These are phyloP conservation scores for Leistus spinibarbis DNA, from an alignment of 2,888 invertebrate genomes.

Conservation along the genomic window DNA sequence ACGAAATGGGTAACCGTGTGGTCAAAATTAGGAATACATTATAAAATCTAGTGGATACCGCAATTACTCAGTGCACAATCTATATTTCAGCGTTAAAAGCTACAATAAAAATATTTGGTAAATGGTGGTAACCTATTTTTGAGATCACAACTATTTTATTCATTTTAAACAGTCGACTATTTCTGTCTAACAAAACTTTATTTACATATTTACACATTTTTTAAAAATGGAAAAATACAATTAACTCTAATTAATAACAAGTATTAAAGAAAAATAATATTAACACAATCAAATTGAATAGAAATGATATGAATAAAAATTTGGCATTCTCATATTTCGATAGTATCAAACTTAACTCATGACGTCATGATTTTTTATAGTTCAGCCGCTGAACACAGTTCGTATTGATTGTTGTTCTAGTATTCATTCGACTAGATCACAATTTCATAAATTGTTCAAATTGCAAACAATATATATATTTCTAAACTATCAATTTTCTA, in stretches of 20 bases:
- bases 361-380: not conserved
- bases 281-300: not conserved
- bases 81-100: not conserved
- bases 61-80: too few relatives aligned
- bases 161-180: not conserved
- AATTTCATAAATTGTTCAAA: too few relatives aligned
- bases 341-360: not conserved
- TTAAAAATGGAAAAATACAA: slow-evolving; percentile 4
- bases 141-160: not conserved
- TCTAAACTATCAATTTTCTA: not conserved
- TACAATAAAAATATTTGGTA: slow-evolving; percentile 1
- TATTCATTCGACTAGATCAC: not conserved
- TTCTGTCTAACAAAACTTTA: slow-evolving; percentile 27
- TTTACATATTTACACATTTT: slow-evolving; percentile 32
- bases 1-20: too few relatives aligned
- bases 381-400: not conserved
- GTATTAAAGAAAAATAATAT: not conserved
- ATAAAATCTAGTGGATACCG: too few relatives aligned
- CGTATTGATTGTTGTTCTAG: not conserved
- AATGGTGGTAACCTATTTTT: not conserved
- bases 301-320: not conserved
- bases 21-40: too few relatives aligned
- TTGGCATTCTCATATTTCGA: not conserved
- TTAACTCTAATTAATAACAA: not conserved
- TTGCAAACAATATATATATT: too few relatives aligned